Evolutionary conservation across 2,113 vertebrate genomes (phyloP).

Genomic region (Montifringilla adamsi): DNA sequence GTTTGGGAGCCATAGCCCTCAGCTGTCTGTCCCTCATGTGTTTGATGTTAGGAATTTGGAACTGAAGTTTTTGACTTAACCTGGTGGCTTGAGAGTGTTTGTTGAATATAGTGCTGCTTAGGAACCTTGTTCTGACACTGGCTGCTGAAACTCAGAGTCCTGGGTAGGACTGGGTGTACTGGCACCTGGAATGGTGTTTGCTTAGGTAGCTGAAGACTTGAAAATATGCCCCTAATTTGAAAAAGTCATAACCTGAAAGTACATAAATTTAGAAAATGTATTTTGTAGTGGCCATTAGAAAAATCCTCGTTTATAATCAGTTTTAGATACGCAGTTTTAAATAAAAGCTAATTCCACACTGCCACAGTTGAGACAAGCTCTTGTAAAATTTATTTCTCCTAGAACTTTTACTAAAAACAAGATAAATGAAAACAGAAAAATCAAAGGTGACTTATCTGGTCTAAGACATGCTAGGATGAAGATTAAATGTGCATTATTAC

Average conservation of each 20-base stretch:
- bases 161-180: background rate
- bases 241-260: background rate
- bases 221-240: background rate
- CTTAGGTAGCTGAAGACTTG: background rate
- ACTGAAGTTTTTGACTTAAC: background rate
- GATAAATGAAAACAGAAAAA: background rate
- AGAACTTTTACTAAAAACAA: background rate
- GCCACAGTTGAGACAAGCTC: background rate
- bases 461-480: constrained; percentile 20
- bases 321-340: background rate
- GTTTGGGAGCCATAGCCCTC: background rate
- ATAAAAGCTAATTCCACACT: background rate
- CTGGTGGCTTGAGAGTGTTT: background rate
- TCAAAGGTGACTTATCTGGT: constrained; percentile 16
- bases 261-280: background rate
- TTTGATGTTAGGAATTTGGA: background rate
- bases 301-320: background rate
- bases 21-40: background rate
- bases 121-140: background rate
- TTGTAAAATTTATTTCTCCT: constrained; percentile 41
- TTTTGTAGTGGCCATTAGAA: constrained; percentile 2
- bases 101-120: background rate
- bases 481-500: constrained; percentile 19
- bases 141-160: background rate
- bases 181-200: background rate